A percentile compares a stretch with the other conserved stretches of the same genome.
Conservation (phyloP, 2,113 vertebrate genomes). For the Zingel zingel region DNA sequence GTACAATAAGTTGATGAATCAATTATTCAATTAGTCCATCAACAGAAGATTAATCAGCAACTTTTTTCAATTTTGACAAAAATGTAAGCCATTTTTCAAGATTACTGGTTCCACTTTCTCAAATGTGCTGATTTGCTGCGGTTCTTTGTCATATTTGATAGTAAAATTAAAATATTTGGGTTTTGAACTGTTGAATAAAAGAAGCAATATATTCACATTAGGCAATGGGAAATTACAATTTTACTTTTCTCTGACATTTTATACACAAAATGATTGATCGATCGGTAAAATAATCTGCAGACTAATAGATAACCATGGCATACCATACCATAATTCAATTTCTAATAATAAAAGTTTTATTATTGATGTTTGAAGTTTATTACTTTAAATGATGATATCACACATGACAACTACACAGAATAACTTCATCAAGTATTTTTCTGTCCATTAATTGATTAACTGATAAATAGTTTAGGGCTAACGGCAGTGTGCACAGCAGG, state of each 20-base stretch:
- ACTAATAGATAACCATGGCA: neutral
- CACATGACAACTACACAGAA: neutral
- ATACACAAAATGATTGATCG: neutral
- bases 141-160: neutral
- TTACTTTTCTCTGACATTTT: neutral
- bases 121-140: neutral
- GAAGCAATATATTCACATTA: neutral
- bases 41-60: neutral
- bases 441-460: neutral
- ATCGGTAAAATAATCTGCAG: neutral
- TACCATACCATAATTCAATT: neutral
- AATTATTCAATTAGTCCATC: neutral
- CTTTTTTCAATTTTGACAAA: too few species aligned
- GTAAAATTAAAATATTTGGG: neutral
- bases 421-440: neutral
- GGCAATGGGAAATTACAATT: neutral
- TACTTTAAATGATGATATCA: neutral
- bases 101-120: neutral
- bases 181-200: neutral
- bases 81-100: neutral
- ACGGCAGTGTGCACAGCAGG: neutral
- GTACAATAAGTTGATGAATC: too few species aligned
- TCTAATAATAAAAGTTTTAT: neutral
- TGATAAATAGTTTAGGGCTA: neutral
- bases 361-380: too few species aligned